These are phyloP conservation scores for Nephrotoma flavescens DNA, from an alignment of 2,888 invertebrate species.

Conservation along the genomic window DNA sequence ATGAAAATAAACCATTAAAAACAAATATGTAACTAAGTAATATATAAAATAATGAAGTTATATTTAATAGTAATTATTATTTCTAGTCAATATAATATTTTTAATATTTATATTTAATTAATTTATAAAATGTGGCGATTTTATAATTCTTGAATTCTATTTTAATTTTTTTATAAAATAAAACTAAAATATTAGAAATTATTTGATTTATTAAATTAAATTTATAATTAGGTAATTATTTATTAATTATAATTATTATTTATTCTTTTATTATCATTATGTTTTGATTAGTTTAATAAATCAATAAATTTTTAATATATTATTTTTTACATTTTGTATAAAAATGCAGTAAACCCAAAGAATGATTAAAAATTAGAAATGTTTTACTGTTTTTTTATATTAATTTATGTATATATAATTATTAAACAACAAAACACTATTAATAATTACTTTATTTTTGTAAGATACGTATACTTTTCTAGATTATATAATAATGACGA, in stretches of 20 bases:
- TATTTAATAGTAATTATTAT: background rate
- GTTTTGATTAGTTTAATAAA: background rate
- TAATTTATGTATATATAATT: background rate
- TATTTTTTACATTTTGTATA: background rate
- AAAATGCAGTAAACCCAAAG: background rate
- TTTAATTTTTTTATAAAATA: background rate
- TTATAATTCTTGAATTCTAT: background rate
- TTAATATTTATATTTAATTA: background rate
- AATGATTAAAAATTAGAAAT: background rate
- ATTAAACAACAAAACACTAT: background rate
- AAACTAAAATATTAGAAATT: background rate
- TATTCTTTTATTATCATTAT: background rate
- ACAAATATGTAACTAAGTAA: background rate
- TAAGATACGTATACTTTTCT: no score
- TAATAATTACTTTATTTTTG: background rate
- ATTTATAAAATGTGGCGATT: background rate
- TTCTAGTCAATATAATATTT: background rate
- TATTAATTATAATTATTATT: background rate
- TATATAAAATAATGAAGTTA: background rate
- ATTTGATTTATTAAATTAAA: background rate
- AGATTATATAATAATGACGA: background rate
- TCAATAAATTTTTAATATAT: background rate
- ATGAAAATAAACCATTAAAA: background rate
- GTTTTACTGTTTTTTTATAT: background rate
- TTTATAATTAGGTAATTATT: background rate